These are phyloP conservation scores for Calcarius ornatus DNA, from an alignment of 2,113 vertebrate genomes.

Conservation along the genomic window DNA sequence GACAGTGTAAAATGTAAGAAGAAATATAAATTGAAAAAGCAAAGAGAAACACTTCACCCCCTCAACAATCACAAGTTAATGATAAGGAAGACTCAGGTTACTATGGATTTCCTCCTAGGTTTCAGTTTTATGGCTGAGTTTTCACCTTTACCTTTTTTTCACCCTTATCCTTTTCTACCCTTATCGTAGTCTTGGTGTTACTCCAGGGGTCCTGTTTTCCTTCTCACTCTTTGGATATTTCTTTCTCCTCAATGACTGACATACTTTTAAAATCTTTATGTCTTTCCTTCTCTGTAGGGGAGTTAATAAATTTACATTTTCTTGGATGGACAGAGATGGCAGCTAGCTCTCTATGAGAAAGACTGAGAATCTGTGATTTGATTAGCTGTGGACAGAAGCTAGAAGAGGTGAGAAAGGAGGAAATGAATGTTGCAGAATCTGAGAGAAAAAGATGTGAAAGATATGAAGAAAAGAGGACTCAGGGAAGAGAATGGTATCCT, in stretches of 20 bases:
- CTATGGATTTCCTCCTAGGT: neutral
- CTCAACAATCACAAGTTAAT: neutral
- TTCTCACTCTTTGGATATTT: neutral
- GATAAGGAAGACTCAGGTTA: neutral
- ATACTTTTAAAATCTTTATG: neutral
- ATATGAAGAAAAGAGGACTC: neutral
- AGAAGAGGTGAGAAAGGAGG: neutral
- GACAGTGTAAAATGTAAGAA: neutral
- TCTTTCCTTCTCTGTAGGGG: neutral
- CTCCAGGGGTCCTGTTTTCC: neutral
- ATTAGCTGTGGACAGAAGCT: neutral
- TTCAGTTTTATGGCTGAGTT: neutral
- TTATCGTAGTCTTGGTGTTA: neutral
- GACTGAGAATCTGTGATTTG: neutral
- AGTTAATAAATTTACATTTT: neutral
- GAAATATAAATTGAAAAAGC: neutral
- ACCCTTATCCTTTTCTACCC: neutral
- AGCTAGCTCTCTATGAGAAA: neutral
- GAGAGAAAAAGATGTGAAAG: neutral
- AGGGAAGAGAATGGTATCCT: neutral
- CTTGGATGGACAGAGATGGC: neutral
- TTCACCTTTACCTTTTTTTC: neutral
- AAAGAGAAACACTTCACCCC: neutral
- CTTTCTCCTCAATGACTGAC: neutral
- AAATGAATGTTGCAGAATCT: neutral